These are phyloP conservation scores for Netelia inedita DNA, from an alignment of 2,888 invertebrate species.

Conservation along the genomic window DNA sequence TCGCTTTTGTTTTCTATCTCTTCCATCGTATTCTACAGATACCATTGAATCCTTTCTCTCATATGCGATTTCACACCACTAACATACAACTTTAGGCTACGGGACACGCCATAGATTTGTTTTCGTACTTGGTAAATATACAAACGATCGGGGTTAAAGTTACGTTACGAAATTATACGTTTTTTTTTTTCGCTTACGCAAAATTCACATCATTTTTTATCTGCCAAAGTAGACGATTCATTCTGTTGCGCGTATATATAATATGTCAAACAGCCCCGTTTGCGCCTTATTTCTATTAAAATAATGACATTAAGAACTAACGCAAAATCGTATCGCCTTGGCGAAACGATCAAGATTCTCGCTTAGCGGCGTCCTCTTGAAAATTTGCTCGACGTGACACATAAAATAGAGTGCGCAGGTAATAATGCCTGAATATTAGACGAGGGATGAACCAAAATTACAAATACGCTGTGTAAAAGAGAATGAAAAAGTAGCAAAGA, in stretches of 20 bases:
- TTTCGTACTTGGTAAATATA: conserved; percentile 33
- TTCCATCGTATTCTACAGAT: not conserved
- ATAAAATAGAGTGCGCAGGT: not conserved
- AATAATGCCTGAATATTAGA: not conserved
- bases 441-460: conserved; percentile 7
- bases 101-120: conserved; percentile 33
- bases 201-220: conserved; percentile 11
- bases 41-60: not conserved
- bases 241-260: not conserved
- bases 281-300: not conserved
- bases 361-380: not conserved
- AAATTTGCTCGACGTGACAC: conserved; percentile 31
- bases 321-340: conserved; percentile 7
- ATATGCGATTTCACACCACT: conserved; percentile 19
- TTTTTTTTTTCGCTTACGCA: conserved; percentile 3
- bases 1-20: not conserved
- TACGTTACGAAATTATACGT: conserved; percentile 9
- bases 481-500: conserved; percentile 30
- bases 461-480: conserved; percentile 8
- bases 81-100: conserved; percentile 56
- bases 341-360: conserved; percentile 3
- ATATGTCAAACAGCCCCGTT: not conserved
- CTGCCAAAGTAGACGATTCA: not conserved
- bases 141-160: conserved; percentile 22
- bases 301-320: conserved; percentile 14